Evolutionary conservation across 2,888 invertebrate genomes (phyloP).

Genomic region (Eilema depressum): DNA sequence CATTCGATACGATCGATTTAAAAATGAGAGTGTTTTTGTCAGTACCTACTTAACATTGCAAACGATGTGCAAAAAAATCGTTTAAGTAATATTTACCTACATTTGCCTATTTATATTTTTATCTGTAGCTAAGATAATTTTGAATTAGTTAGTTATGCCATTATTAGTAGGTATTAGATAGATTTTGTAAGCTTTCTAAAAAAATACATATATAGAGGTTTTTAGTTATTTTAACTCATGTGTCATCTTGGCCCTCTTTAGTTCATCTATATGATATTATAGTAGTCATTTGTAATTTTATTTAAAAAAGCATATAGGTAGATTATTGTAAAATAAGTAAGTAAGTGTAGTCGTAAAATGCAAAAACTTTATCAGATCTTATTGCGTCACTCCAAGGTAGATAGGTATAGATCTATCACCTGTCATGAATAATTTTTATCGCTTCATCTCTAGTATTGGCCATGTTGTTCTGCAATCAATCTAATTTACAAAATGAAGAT

Average conservation of each 20-base stretch:
- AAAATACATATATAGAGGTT: no score
- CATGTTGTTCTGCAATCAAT: slow-evolving; percentile 53
- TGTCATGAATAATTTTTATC: no score
- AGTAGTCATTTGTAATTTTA: no score
- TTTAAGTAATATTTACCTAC: background rate
- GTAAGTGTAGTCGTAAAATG: no score
- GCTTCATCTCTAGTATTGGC: no score
- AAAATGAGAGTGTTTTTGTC: slow-evolving; percentile 35
- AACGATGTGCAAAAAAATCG: slow-evolving; percentile 11
- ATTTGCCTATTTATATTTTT: background rate
- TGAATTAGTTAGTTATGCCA: background rate
- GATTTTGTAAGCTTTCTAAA: background rate
- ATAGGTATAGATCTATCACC: no score
- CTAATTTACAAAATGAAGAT: slow-evolving; percentile 68
- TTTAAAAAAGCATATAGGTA: no score
- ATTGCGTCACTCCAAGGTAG: no score
- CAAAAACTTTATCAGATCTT: no score
- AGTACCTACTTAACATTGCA: slow-evolving; percentile 27
- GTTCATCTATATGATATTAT: background rate
- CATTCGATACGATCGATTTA: slow-evolving; percentile 47
- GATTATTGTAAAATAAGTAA: no score
- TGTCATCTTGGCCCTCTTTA: background rate
- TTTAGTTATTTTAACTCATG: background rate
- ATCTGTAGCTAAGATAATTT: no score
- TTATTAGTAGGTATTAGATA: background rate